Evolutionary conservation across 2,888 invertebrate species (phyloP), one percentile per base, ranked within the genome.

Genomic region (Urechis unicinctus): DNA sequence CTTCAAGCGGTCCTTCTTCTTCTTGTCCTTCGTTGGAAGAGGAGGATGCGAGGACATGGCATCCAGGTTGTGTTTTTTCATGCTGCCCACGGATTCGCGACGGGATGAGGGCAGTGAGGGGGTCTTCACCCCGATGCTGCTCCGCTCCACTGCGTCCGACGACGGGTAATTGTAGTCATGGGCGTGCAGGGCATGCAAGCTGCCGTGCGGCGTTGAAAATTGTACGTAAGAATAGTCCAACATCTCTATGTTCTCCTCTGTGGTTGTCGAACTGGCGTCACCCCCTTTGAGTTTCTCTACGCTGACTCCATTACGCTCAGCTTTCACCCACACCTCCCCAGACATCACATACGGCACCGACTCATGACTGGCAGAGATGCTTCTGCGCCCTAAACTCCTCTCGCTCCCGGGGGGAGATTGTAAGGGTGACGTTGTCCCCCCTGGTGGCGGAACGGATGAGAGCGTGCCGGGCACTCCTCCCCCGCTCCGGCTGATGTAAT

Each of bases 131-230:
- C 24, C 53, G 28, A 25, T 24, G 24, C 25, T 21, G 21, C 44
- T 26, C 68, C 42, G 66, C 42, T 61, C 64, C 56, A 66, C 67
- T 46, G 68, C 65, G 61, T 74, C 73, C 44, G 70, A 62, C 61
- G 85, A 83, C 0, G 91, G 91, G 79, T 93, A 92, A 67, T 88
- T 86, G 80, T 92, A 93, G 67, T 93, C 92, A 77, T 91, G 91
- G 62, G 86, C 85, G n/a, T n/a, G n/a, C n/a, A n/a, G n/a, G n/a
- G n/a, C n/a, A n/a, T n/a, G n/a, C n/a, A n/a, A n/a, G 61, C 88
- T 84, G 47, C 87, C 68, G 56, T 68, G 67, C 36, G 49, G 42
- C 42, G 65, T 65, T 9, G 72, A 86, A 65, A 91, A 82, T 72
- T 90, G 88, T 58, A 92, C 91, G 75, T 91, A 91, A 24, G 61